phyloP scores from a whole-genome alignment of 1,140 invertebrate genomes.

The Ctenoplectra terminalis region DNA sequence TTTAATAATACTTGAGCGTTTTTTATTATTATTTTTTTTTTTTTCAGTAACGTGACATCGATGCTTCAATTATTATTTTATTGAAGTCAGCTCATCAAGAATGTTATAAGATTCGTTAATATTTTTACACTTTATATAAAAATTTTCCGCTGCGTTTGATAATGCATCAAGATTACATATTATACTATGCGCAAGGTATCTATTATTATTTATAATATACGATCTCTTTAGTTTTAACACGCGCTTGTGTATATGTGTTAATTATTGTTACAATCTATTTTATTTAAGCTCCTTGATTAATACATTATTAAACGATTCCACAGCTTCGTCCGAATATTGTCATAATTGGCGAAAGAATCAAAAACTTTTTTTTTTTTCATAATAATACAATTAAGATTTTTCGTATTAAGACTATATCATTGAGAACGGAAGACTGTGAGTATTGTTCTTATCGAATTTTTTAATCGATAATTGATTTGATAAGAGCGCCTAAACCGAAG shows the following conservation, averaged over 20 bases:
- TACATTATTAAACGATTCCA: slow-evolving; percentile 46
- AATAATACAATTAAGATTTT: too few relatives aligned
- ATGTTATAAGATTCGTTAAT: slow-evolving; percentile 24
- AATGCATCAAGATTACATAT: slow-evolving; percentile 45
- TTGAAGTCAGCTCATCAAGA: slow-evolving; percentile 39
- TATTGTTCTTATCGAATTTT: not conserved
- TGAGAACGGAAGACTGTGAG: slow-evolving; percentile 58
- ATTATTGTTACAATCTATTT: slow-evolving; percentile 74
- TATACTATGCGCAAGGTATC: slow-evolving; percentile 71
- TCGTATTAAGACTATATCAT: too few relatives aligned
- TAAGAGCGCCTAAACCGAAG: too few relatives aligned
- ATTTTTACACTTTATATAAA: slow-evolving; percentile 24
- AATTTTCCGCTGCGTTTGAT: slow-evolving; percentile 37
- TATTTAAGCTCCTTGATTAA: slow-evolving; percentile 75
- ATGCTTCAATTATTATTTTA: too few relatives aligned
- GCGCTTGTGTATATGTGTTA: slow-evolving; percentile 65
- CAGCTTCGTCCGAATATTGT: slow-evolving; percentile 71
- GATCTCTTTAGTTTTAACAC: slow-evolving; percentile 69
- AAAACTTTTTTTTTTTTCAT: slow-evolving; percentile 8
- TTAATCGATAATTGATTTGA: too few relatives aligned
- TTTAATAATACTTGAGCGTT: too few relatives aligned
- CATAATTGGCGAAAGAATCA: slow-evolving; percentile 63
- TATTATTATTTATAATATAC: slow-evolving; percentile 68
- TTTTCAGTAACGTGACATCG: too few relatives aligned
- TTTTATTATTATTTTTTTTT: too few relatives aligned